phyloP scores from a whole-genome alignment of 2,113 vertebrate genomes.

The Spea multiplicata region DNA sequence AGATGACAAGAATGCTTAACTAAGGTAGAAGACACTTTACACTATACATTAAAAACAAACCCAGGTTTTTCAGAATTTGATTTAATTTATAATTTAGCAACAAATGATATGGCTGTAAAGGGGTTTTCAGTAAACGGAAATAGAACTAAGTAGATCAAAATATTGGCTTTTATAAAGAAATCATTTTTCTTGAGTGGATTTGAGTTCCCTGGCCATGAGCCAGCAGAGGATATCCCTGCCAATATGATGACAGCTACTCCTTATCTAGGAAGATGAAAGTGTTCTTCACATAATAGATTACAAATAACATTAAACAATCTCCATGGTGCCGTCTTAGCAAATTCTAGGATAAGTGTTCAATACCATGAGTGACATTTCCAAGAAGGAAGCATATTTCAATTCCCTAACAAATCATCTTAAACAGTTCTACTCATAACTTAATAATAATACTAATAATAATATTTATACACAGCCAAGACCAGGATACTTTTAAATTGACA shows the following conservation, averaged over 20 bases:
- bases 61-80: too few species aligned
- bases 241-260: constrained; percentile 45
- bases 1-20: too few species aligned
- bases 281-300: constrained; percentile 48
- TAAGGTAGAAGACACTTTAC: too few species aligned
- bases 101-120: background rate
- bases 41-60: too few species aligned
- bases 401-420: background rate
- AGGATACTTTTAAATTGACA: background rate
- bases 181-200: constrained; percentile 34
- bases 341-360: constrained; percentile 36
- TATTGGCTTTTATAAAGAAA: constrained; percentile 21
- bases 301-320: constrained; percentile 48
- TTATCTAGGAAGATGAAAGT: constrained; percentile 48
- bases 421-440: constrained; percentile 8
- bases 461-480: background rate
- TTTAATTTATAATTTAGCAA: too few species aligned
- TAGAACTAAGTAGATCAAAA: constrained; percentile 38
- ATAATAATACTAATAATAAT: background rate
- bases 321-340: constrained; percentile 42
- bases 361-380: constrained; percentile 22
- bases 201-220: constrained; percentile 33
- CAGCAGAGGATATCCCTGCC: constrained; percentile 41
- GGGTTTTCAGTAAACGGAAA: too few species aligned
- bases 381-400: constrained; percentile 1